Percentiles rank a stretch among this genome's conserved stretches.
These are phyloP conservation scores for Fistularia commersonii DNA, from an alignment of 2,797 vertebrate genomes.

Conservation along the genomic window DNA sequence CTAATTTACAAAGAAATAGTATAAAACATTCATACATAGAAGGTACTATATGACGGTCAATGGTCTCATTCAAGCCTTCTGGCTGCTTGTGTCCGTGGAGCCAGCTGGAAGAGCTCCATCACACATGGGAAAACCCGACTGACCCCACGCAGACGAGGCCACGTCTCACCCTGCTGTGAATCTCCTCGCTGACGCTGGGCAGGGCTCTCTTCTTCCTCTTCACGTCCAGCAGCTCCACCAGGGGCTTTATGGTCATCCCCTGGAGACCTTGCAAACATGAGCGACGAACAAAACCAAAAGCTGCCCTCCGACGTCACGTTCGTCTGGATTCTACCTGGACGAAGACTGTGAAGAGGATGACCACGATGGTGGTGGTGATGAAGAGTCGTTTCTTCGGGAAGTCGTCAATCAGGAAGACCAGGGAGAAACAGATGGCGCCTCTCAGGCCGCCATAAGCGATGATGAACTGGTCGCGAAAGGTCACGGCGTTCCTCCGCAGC, in stretches of 20 bases:
- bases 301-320: no score
- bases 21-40: no score
- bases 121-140: no score
- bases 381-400: conserved; percentile 78
- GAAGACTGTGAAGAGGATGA: conserved; percentile 98
- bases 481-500: conserved; percentile 96
- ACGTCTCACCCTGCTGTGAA: conserved; percentile 78
- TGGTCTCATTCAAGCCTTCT: no score
- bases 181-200: conserved; percentile 81
- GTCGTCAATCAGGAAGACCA: conserved; percentile 85
- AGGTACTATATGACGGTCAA: no score
- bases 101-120: no score
- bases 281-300: background rate
- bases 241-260: conserved; percentile 83
- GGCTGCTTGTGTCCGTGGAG: no score
- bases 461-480: conserved; percentile 97
- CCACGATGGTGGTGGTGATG: conserved; percentile 96
- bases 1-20: no score
- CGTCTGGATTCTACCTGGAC: conserved; percentile 82
- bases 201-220: conserved; percentile 79
- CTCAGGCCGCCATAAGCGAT: conserved; percentile 94
- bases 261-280: conserved; percentile 42
- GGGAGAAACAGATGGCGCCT: conserved; percentile 96
- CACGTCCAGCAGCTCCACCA: conserved; percentile 82
- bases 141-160: no score